phyloP scores from a whole-genome alignment of 2,113 vertebrate genomes.

The Brachyistius frenatus region DNA sequence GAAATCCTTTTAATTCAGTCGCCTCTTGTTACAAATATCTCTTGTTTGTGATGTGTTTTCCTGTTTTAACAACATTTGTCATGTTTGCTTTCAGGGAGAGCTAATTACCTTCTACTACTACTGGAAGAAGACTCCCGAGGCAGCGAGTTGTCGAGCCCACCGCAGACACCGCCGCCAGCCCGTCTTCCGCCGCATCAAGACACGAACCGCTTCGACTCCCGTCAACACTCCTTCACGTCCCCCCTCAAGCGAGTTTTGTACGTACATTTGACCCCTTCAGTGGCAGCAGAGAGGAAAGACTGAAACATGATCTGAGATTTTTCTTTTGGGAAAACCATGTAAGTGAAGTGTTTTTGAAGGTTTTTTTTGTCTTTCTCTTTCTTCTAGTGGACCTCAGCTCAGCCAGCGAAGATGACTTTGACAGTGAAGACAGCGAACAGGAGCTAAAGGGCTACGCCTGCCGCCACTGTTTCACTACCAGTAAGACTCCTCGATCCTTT shows the following conservation, averaged over 20 bases:
- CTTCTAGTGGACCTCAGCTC: constrained; percentile 96
- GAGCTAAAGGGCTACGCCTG: constrained; percentile 99
- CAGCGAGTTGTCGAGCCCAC: constrained; percentile 96
- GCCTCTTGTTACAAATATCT: not conserved
- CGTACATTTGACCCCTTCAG: constrained; percentile 68
- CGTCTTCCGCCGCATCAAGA: constrained; percentile 98
- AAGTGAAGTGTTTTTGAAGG: constrained; percentile 16
- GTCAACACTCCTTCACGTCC: constrained; percentile 97
- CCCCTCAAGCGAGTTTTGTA: constrained; percentile 98
- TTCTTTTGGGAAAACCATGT: not conserved
- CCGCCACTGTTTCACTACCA: constrained; percentile 98
- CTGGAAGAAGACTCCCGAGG: constrained; percentile 99
- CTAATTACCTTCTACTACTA: constrained; percentile 99
- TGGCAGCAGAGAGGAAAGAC: not conserved
- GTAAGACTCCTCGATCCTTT: constrained; percentile 80
- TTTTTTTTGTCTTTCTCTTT: constrained; percentile 13
- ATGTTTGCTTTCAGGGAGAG: constrained; percentile 89
- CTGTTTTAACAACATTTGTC: constrained; percentile 40
- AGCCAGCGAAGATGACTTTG: constrained; percentile 98
- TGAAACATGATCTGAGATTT: not conserved
- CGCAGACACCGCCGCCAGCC: constrained; percentile 97
- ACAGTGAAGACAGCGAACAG: constrained; percentile 99
- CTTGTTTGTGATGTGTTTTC: constrained; percentile 2
- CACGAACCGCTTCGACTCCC: constrained; percentile 95
- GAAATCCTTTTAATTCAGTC: not conserved